phyloP scores from a whole-genome alignment of 2,888 invertebrate genomes.

The Julus scanicus region DNA sequence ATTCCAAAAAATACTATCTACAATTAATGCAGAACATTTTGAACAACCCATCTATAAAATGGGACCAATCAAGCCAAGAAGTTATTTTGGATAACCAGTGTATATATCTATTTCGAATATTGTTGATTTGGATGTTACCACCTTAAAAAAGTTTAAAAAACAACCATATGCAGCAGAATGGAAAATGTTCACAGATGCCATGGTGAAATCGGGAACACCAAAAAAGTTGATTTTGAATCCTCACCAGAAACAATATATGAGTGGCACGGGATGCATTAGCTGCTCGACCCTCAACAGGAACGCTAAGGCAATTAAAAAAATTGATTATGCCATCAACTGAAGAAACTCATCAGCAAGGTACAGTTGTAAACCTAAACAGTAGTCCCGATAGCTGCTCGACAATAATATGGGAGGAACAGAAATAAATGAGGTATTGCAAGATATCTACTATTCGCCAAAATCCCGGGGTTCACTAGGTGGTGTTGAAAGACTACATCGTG shows the following conservation, averaged over 20 bases:
- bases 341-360: background rate
- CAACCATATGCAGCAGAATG: no score
- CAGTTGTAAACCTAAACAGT: background rate
- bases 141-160: no score
- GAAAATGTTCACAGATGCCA: no score
- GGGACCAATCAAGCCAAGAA: background rate
- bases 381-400: background rate
- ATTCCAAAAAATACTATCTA: background rate
- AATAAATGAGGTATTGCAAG: background rate
- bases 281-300: background rate
- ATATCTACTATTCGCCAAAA: background rate
- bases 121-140: no score
- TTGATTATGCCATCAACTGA: background rate
- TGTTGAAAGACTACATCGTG: background rate
- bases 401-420: background rate
- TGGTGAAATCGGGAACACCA: no score
- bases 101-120: no score
- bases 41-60: background rate
- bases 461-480: background rate
- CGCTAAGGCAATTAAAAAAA: background rate
- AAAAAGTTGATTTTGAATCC: background rate
- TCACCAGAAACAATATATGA: background rate
- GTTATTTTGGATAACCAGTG: background rate
- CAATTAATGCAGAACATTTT: background rate
- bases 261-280: background rate